Conservation (phyloP, 92 coral and sea anemone genomes). For the Siderastrea siderea region DNA sequence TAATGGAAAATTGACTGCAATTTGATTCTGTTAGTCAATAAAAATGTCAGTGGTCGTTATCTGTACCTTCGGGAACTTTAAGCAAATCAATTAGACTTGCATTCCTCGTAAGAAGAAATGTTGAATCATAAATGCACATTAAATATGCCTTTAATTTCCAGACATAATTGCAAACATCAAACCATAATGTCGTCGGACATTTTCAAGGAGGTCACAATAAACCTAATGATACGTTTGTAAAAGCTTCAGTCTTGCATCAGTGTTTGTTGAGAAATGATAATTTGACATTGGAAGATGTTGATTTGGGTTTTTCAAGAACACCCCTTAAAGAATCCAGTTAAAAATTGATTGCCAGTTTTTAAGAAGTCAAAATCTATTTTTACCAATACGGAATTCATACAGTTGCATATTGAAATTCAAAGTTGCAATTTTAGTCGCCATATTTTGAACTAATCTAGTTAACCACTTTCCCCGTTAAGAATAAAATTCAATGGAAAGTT, state of each 20-base stretch:
- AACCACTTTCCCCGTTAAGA: slow-evolving; percentile 2
- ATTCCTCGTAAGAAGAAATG: not conserved
- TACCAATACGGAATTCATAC: not conserved
- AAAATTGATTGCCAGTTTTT: not conserved
- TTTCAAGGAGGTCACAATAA: not conserved
- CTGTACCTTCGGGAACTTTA: not conserved
- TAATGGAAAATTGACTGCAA: no score
- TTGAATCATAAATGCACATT: not conserved
- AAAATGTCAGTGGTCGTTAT: not conserved
- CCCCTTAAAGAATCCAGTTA: no score
- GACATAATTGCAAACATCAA: not conserved
- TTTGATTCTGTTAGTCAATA: not conserved
- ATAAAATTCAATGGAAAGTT: slow-evolving; percentile 11
- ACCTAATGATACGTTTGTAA: not conserved
- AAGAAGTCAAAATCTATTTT: slow-evolving; percentile 27
- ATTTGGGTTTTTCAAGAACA: not conserved
- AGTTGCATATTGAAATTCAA: not conserved
- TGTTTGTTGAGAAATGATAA: not conserved
- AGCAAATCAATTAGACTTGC: not conserved
- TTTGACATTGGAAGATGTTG: not conserved
- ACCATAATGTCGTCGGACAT: no score
- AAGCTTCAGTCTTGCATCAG: not conserved
- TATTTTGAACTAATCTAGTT: not conserved
- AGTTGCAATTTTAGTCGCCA: not conserved
- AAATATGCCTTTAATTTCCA: not conserved